Percentiles rank a stretch among this genome's conserved stretches.
phyloP scores from a whole-genome alignment of 2,888 invertebrate genomes.

The Nephrotoma flavescens region DNA sequence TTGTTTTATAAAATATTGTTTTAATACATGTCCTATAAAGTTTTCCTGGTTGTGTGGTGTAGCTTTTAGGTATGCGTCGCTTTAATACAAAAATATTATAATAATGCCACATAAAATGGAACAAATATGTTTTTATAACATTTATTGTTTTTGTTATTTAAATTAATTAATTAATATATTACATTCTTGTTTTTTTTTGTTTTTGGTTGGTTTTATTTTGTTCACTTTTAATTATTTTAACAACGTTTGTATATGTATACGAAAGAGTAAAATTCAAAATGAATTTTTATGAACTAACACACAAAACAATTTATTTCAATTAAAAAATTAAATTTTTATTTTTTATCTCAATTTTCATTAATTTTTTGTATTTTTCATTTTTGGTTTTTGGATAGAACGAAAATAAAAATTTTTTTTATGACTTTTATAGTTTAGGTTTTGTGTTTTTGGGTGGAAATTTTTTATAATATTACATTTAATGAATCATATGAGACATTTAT shows the following conservation, averaged over 20 bases:
- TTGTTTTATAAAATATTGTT: background rate
- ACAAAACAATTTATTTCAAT: background rate
- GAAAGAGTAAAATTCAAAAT: background rate
- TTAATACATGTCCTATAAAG: background rate
- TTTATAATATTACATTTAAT: background rate
- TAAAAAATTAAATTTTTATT: background rate
- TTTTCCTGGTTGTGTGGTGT: background rate
- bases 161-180: background rate
- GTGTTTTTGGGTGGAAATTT: background rate
- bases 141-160: background rate
- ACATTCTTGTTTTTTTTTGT: background rate
- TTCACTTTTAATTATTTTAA: background rate
- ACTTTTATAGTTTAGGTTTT: background rate
- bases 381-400: background rate
- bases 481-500: background rate
- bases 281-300: background rate
- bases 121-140: background rate
- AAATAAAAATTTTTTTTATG: background rate
- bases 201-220: background rate
- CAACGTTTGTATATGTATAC: background rate
- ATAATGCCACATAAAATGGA: background rate
- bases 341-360: background rate
- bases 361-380: background rate
- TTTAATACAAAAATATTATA: background rate
- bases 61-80: background rate